Base-by-base conservation (phyloP, 2,888 invertebrate species). In the Dione vanillae region DNA sequence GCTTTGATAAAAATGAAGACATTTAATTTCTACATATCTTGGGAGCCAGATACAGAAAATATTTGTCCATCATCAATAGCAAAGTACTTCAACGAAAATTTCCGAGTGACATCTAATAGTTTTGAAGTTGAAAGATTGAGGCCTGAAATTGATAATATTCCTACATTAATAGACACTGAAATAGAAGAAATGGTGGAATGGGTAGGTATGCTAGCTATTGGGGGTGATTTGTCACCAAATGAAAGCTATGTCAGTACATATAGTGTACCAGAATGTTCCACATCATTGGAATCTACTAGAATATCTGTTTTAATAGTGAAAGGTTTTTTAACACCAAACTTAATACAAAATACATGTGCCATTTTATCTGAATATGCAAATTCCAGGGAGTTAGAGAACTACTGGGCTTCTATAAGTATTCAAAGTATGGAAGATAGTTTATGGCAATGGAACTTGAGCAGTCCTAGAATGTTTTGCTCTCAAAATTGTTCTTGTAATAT, bases 41-140 rank as follows among this genome's bases (percentile, higher is more conserved):
- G 93, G 93, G 86, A 88, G 66, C 90, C 93, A 1, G 77, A 79
- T 59, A 75, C 82, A 58, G 85, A 86, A 61, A 78, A 84, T 61
- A 76, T 92, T 1, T 92, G 92, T 66, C 92, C 92, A 16, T 93
- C 92, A 2, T 89, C 92, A 2, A 78, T 93, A 72, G 93, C 92
- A 11, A 92, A 90, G 75, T 92, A 91, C 77, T 91, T 93, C 66
- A 77, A 79, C 77, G 87, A 89, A 14, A 83, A 78, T 76, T 74
- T 88, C 12, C 75, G 67, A 64, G 85, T 91, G 1, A 73, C 83
- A 2, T 74, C 84, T 2, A 79, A 84, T 62, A 75, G 81, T 7
- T 69, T 88, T 11, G 68, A 79, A 51, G 77, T 79, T 9, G 80
- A 76, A 35, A 82, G 74, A 65, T 0, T 87, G 2, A 78, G 80